A percentile compares a stretch with the other conserved stretches of the same genome.
phyloP scores from a whole-genome alignment of 2,797 vertebrate species.

The Lophius americanus region DNA sequence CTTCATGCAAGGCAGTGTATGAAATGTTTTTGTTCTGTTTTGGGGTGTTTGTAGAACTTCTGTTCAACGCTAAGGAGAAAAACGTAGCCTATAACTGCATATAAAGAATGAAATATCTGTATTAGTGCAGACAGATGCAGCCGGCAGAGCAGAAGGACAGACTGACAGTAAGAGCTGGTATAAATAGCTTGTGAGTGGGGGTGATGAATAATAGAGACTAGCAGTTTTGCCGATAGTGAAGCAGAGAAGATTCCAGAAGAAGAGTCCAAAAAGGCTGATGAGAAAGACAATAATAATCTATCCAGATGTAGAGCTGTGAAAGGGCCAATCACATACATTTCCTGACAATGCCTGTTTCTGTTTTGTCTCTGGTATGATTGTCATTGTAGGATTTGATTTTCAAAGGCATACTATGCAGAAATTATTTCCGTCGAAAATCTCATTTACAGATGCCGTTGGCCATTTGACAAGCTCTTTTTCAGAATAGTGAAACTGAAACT shows the following conservation, averaged over 20 bases:
- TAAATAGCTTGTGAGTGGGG: constrained; percentile 77
- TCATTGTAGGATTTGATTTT: no score
- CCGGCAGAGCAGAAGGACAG: constrained; percentile 66
- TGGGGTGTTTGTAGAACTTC: constrained; percentile 2
- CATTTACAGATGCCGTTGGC: no score
- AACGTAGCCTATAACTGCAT: constrained; percentile 19
- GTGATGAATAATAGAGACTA: constrained; percentile 81
- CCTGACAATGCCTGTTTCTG: background rate
- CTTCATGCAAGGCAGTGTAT: background rate
- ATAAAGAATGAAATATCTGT: constrained; percentile 47
- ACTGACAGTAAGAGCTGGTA: constrained; percentile 78
- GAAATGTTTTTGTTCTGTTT: background rate
- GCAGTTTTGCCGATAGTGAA: constrained; percentile 55
- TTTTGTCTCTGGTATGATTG: background rate
- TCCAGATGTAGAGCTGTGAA: background rate
- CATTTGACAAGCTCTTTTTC: no score
- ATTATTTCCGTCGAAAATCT: no score
- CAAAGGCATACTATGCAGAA: no score
- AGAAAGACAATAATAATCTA: constrained; percentile 20
- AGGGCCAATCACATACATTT: background rate
- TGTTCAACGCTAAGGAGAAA: constrained; percentile 14
- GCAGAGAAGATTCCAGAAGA: constrained; percentile 45
- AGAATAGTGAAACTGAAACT: no score
- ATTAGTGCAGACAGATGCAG: constrained; percentile 67
- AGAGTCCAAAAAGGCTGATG: constrained; percentile 32